Evolutionary conservation across 2,888 invertebrate genomes (phyloP).

Genomic region (Eulithis testata): DNA sequence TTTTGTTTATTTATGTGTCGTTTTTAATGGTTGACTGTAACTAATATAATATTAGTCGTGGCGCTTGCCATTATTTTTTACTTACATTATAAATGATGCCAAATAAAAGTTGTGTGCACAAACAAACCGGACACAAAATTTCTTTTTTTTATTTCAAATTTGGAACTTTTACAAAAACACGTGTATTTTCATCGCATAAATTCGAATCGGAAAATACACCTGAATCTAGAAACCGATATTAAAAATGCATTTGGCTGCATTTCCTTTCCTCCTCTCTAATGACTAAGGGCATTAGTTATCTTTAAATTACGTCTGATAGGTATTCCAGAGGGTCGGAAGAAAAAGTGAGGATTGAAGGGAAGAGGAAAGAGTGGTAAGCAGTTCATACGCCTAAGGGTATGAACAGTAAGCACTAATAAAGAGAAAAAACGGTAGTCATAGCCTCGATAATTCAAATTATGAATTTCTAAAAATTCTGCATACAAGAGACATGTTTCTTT

Average conservation of each 20-base stretch:
- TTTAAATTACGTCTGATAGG: conserved; percentile 77
- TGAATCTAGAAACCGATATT: conserved; percentile 65
- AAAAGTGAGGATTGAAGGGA: conserved; percentile 64
- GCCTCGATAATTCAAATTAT: too few relatives aligned
- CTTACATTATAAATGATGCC: too few relatives aligned
- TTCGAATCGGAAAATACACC: conserved; percentile 51
- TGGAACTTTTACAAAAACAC: neutral
- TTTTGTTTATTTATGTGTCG: neutral
- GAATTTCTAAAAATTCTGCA: too few relatives aligned
- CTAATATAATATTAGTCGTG: neutral
- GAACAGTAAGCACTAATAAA: conserved; percentile 15
- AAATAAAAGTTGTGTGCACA: too few relatives aligned
- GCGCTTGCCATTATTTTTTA: conserved; percentile 7
- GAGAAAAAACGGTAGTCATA: neutral
- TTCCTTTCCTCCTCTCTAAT: conserved; percentile 71
- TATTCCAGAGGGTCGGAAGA: conserved; percentile 53
- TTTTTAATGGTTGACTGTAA: neutral
- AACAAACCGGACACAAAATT: too few relatives aligned
- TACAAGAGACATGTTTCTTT: too few relatives aligned
- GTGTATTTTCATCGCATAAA: conserved; percentile 1
- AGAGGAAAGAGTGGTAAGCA: conserved; percentile 42
- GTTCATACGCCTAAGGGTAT: neutral
- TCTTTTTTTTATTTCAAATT: neutral
- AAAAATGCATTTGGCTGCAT: conserved; percentile 77
- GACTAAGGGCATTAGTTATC: conserved; percentile 80